Base-by-base conservation (phyloP, 2,113 vertebrate genomes). In the Nannospalax galili region DNA sequence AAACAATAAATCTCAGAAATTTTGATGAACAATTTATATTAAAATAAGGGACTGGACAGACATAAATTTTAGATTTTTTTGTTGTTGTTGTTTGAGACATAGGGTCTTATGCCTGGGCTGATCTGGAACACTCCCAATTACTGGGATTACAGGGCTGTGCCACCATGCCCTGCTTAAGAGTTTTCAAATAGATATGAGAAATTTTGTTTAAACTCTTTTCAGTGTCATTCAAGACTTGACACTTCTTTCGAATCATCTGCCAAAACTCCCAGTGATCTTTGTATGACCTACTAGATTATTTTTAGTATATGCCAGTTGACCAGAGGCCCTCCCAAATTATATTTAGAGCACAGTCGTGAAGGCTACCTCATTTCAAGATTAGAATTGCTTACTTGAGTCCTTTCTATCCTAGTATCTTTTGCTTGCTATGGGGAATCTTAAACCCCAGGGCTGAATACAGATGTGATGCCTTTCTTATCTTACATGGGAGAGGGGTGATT, bases 291-390 rank as follows among this genome's bases (percentile, higher is more conserved):
- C 16, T 89, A 65, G 56, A 35, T 88, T 58, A 72, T 58, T 87
- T 91, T 10, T 3, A 80, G 8, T 79, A 24, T 62, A 16, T 84
- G 28, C 84, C n/a, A 84, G 40, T 42, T 80, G 19, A 91, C 17
- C n/a, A 3, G 37, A 69, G 35, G 64, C 70, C 32, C 12, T 40
- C 35, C 77, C 64, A 15, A 91, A 58, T 75, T 79, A 6, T 64
- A 80, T 22, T 77, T 62, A 92, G 92, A 88, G 81, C 26, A 74
- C 88, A 85, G 30, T 77, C 28, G n/a, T 93, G 69, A 89, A 93
- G 78, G 73, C 30, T 10, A 48, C 42, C 17, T 62, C 5, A 42
- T 10, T 52, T 30, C 15, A 0, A 70, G 11, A 79, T 45, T 52
- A 52, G 84, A 42, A 42, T 65, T 17, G 1, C 9, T 15, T 69